Percentiles rank a stretch among this genome's conserved stretches.
Evolutionary conservation across 2,797 vertebrate species (phyloP).

Genomic region (Tragopan temminckii): DNA sequence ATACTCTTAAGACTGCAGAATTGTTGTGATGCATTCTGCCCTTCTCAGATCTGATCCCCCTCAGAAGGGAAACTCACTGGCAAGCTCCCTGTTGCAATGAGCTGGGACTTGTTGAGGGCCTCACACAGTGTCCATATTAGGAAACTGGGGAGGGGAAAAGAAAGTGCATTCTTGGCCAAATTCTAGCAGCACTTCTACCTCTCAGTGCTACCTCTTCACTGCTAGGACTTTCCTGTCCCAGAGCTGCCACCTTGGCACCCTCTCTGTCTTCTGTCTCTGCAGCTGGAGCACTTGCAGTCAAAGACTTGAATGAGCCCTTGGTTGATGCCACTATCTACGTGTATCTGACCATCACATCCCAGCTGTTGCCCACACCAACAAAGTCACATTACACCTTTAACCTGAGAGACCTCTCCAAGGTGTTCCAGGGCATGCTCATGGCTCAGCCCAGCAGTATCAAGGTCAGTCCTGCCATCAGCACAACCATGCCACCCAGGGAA

Average conservation of each 20-base stretch:
- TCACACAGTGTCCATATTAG: not conserved
- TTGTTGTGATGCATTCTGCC: not conserved
- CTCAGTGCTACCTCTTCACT: not conserved
- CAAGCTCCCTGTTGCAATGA: not conserved
- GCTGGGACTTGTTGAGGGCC: not conserved
- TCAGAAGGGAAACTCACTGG: not conserved
- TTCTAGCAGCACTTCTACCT: not conserved
- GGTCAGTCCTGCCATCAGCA: slow-evolving; percentile 76
- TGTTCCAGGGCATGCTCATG: slow-evolving; percentile 96
- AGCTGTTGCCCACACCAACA: slow-evolving; percentile 93
- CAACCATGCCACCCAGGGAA: not conserved
- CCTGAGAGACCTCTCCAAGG: slow-evolving; percentile 93
- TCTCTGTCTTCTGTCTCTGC: slow-evolving; percentile 23
- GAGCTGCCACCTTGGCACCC: not conserved
- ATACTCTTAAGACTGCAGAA: not conserved
- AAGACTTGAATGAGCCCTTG: slow-evolving; percentile 83
- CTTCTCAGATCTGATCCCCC: not conserved
- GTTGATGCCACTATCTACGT: slow-evolving; percentile 87
- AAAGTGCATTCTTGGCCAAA: not conserved
- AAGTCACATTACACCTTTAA: slow-evolving; percentile 97
- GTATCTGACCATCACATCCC: slow-evolving; percentile 89
- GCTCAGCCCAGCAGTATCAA: slow-evolving; percentile 84
- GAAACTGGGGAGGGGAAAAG: not conserved
- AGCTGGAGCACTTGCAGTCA: slow-evolving; percentile 80
- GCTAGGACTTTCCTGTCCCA: not conserved